Conservation (phyloP, 1,140 invertebrate species). For the Drosophila willistoni region DNA sequence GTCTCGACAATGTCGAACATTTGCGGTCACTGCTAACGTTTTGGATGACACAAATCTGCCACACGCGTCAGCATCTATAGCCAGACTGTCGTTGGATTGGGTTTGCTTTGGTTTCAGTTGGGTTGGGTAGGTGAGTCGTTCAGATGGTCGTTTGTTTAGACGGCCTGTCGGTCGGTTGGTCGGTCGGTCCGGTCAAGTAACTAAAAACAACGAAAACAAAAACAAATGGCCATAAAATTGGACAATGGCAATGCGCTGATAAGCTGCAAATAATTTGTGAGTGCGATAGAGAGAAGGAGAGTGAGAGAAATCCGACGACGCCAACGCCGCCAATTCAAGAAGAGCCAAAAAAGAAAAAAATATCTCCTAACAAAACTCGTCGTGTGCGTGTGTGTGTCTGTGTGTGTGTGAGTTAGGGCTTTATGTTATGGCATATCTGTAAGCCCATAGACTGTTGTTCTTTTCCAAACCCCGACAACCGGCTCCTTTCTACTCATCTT, state of each 20-base stretch:
- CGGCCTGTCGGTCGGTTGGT: neutral
- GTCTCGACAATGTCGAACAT: slow-evolving; percentile 37
- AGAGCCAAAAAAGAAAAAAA: slow-evolving; percentile 39
- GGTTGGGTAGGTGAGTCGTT: neutral
- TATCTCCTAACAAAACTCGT: slow-evolving; percentile 2
- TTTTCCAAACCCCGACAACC: neutral
- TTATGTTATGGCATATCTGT: slow-evolving; percentile 61
- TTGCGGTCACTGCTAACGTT: slow-evolving; percentile 52
- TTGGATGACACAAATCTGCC: slow-evolving; percentile 33
- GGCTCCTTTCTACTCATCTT: slow-evolving; percentile 11
- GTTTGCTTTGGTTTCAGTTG: neutral
- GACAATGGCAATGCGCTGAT: slow-evolving; percentile 76
- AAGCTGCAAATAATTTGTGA: slow-evolving; percentile 80
- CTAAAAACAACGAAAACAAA: slow-evolving; percentile 76
- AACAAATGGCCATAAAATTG: slow-evolving; percentile 76
- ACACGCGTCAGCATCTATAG: slow-evolving; percentile 52
- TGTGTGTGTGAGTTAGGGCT: slow-evolving; percentile 52
- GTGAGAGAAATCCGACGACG: slow-evolving; percentile 10
- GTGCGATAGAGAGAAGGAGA: slow-evolving; percentile 18
- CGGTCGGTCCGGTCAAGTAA: slow-evolving; percentile 45
- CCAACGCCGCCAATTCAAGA: slow-evolving; percentile 64
- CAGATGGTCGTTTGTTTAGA: neutral
- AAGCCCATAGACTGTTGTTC: slow-evolving; percentile 33
- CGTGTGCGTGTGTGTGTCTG: slow-evolving; percentile 16
- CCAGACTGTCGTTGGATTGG: slow-evolving; percentile 5